A percentile compares a stretch with the other conserved stretches of the same genome.
These are phyloP conservation scores for Hyperoodon ampullatus DNA, from an alignment of 2,113 vertebrate genomes.

Conservation along the genomic window DNA sequence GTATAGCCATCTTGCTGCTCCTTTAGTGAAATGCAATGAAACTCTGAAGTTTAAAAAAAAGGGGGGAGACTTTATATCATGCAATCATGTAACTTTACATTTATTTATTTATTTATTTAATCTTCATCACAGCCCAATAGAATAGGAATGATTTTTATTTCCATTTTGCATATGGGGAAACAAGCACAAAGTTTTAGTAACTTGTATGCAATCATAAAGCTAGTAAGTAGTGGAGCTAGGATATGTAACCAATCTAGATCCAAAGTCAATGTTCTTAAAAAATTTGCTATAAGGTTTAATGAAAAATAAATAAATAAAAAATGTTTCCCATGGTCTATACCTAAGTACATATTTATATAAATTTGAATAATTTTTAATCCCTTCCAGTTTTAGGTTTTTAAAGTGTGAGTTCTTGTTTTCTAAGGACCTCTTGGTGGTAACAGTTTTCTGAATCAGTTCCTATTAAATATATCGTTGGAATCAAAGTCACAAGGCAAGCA, in stretches of 20 bases:
- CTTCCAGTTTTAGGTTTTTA: background rate
- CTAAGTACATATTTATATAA: background rate
- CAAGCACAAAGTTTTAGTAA: background rate
- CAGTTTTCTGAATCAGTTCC: background rate
- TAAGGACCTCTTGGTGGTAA: background rate
- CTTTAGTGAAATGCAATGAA: no score
- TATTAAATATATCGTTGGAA: background rate
- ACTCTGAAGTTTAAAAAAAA: no score
- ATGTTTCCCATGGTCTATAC: background rate
- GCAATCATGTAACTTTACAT: background rate
- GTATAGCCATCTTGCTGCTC: no score
- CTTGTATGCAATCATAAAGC: background rate
- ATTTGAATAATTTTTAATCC: background rate
- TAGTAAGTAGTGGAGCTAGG: background rate
- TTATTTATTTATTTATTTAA: background rate
- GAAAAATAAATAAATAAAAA: background rate
- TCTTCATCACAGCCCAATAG: background rate
- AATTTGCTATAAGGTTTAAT: background rate
- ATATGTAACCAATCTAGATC: background rate
- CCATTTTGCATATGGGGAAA: background rate
- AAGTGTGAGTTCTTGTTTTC: background rate
- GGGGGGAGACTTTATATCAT: background rate
- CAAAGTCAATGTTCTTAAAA: background rate
- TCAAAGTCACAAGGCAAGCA: background rate
- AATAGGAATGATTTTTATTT: background rate